Evolutionary conservation across 2,797 vertebrate genomes (phyloP), one percentile per base, ranked within the genome.

Genomic region (Acanthopagrus latus): DNA sequence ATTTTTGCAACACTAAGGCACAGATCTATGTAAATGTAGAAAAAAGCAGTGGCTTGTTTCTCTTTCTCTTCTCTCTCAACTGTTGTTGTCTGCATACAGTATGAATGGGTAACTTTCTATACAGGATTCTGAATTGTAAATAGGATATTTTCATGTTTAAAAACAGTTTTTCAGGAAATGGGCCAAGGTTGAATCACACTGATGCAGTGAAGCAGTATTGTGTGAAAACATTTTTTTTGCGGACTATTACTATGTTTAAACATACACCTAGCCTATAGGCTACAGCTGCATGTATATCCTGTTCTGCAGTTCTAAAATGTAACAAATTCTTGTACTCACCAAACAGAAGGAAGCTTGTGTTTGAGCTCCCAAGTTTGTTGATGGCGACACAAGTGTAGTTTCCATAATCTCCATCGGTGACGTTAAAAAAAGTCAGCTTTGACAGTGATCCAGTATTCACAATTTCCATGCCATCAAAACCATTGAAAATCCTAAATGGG

Each of bases 321-420:
- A 46, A 17, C 7, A 23, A 4, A 41, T 23, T 33, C 1, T 10
- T 63, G 58, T 51, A 95, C 97, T 95, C 95, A 99, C 98, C 97
- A 12, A 97, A 99, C 88, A 99, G 91, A 77, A 98, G 94, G 84
- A 98, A 96, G 93, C 96, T 98, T 87, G 97, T 97, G 1, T 97
- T 98, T 82, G 96, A 96, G 83, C 92, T 97, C 25, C 98, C 98
- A 25, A 99, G 96, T 92, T 97, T 96, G 95, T 99, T 99, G 2
- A 93, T 93, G 74, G 98, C 98, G 74, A 99, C 94, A 0, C 98
- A 99, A 1, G 97, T 98, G 85, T 98, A 99, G 94, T 99, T 99
- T 55, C 98, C 97, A 0, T 99, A 99, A 91, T 99, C 98, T 64
- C 94, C 95, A 78, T 99, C 97, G 1, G 98, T 97, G 71, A 99